Evolutionary conservation across 1,140 invertebrate species (phyloP), one percentile per base, ranked within the genome.

Genomic region (Lysiphlebus fabarum): DNA sequence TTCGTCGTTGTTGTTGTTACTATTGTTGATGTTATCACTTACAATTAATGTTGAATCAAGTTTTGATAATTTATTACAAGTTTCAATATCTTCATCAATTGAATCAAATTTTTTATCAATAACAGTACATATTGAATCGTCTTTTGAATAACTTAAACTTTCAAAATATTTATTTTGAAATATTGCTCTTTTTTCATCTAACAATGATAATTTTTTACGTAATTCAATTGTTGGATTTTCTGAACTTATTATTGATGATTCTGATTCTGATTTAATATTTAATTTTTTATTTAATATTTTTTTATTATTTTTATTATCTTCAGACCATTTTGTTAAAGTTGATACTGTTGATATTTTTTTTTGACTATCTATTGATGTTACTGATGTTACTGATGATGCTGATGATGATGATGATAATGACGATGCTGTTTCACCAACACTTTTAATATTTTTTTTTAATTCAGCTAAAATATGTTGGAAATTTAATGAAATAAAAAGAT

Each of bases 91-190:
- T 38, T 58, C 45, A 43, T 33, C 68, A 65, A 59, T 64, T 45
- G 54, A 58, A 42, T 64, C 69, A 2, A 64, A 10, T 9, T 58
- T 26, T 26, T 26, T 65, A 3, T 66, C 67, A 17, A 75, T 55
- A 12, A 73, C 67, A 0, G 74, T 72, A 0, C 70, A 71, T 6
- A 66, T 45, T 1, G 73, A 74, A 14, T 59, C 62, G n/a, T 69
- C 66, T 6, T 17, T 48, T 11, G 50, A 10, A 9, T 49, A 48
- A 8, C 8, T 26, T n/a, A 69, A 66, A 1, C 58, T 63, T 5
- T 75, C 70, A 56, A 71, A 69, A 48, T 66, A 65, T 5, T 72
- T 66, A 1, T 69, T 65, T 47, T 76, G 74, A 50, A 78, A 78
- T 26, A 77, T 71, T 11, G 69, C 70, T 0, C 71, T 70, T 58